These are phyloP conservation scores for Drosophila anomalata DNA, from an alignment of 2,888 invertebrate genomes.

Conservation along the genomic window DNA sequence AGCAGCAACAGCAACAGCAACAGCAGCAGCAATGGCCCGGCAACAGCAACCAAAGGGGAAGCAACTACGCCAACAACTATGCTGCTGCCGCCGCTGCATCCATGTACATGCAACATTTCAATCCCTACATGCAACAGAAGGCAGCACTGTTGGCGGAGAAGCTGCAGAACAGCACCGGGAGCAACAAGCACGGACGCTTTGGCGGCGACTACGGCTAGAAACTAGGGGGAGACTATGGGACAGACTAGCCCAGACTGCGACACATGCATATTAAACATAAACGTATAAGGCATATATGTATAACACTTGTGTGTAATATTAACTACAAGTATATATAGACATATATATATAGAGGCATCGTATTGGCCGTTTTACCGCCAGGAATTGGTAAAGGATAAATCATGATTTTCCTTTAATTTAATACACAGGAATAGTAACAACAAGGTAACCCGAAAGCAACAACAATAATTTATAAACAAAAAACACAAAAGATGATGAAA, in stretches of 20 bases:
- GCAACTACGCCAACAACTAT: constrained; percentile 68
- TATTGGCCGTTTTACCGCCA: constrained; percentile 67
- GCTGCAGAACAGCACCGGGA: constrained; percentile 44
- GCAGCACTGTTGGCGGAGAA: constrained; percentile 71
- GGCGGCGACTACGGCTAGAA: constrained; percentile 65
- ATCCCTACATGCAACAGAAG: constrained; percentile 74
- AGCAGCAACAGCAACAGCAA: constrained; percentile 33
- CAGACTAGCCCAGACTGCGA: constrained; percentile 1
- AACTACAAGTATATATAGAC: constrained; percentile 24
- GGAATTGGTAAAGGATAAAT: constrained; percentile 71
- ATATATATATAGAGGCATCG: constrained; percentile 52
- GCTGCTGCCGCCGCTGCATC: constrained; percentile 69
- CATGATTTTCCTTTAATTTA: constrained; percentile 55
- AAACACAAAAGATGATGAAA: constrained; percentile 34
- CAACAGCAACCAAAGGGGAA: constrained; percentile 36
- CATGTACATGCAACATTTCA: constrained; percentile 78
- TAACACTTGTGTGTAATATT: constrained; percentile 35
- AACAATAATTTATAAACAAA: constrained; percentile 68
- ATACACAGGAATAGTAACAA: constrained; percentile 58
- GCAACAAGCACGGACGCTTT: constrained; percentile 58
- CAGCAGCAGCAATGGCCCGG: constrained; percentile 34
- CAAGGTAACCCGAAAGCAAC: constrained; percentile 72
- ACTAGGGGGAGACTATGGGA: neutral
- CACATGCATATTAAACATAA: constrained; percentile 60
- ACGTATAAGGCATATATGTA: constrained; percentile 43